Evolutionary conservation across 2,888 invertebrate genomes (phyloP).

Genomic region (Drosophila barbarae): DNA sequence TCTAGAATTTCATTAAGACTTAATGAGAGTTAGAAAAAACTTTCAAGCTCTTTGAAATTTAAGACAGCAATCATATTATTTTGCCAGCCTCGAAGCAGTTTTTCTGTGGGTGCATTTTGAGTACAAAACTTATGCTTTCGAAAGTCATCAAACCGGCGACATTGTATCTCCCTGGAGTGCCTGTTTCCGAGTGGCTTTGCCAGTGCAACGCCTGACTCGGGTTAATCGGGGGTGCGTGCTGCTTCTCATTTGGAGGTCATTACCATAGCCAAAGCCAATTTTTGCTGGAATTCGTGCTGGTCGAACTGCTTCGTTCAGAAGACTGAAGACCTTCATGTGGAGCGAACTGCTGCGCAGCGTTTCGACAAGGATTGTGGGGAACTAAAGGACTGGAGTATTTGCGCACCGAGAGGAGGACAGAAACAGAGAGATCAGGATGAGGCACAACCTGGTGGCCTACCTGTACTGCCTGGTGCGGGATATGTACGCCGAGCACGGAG

Average conservation of each 20-base stretch:
- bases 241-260: constrained; percentile 63
- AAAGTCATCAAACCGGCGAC: constrained; percentile 6
- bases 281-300: neutral
- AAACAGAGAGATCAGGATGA: constrained; percentile 35
- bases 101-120: constrained; percentile 7
- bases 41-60: neutral
- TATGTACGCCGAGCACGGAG: constrained; percentile 53
- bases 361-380: neutral
- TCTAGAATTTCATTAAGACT: neutral
- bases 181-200: neutral
- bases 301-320: constrained; percentile 39
- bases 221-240: constrained; percentile 40
- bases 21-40: neutral
- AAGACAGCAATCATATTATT: neutral
- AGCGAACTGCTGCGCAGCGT: constrained; percentile 24
- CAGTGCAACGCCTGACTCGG: constrained; percentile 36
- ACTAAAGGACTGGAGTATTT: constrained; percentile 2
- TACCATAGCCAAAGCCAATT: constrained; percentile 46
- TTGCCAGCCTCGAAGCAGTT: neutral
- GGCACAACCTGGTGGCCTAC: constrained; percentile 63
- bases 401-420: constrained; percentile 38
- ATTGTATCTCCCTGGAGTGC: constrained; percentile 6
- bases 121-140: constrained; percentile 4
- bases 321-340: constrained; percentile 38
- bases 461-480: constrained; percentile 58